Conservation (phyloP, 2,888 invertebrate genomes). For the Octodonta nipae region DNA sequence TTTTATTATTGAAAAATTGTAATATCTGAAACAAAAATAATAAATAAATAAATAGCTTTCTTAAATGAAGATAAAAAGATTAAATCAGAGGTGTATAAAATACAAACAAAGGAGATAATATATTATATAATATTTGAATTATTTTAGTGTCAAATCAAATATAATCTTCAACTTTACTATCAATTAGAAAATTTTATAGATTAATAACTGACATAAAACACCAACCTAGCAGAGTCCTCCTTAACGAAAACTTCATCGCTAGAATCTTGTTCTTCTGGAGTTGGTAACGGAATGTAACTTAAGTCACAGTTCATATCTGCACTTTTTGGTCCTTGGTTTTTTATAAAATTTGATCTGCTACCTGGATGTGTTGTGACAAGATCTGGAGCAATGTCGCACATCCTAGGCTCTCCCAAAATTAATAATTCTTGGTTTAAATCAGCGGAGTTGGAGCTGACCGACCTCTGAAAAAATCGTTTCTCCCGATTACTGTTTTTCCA, state of each 20-base stretch:
- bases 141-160: no score
- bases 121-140: no score
- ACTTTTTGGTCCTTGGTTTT: constrained; percentile 16
- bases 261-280: constrained; percentile 26
- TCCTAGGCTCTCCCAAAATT: constrained; percentile 55
- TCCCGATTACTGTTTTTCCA: no score
- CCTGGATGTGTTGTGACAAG: constrained; percentile 31
- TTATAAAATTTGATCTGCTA: constrained; percentile 26
- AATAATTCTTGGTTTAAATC: constrained; percentile 48
- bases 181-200: no score
- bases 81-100: not conserved
- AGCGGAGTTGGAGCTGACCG: constrained; percentile 50
- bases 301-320: constrained; percentile 20
- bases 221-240: constrained; percentile 31
- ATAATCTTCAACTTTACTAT: no score
- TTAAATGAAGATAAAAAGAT: not conserved
- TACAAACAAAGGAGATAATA: no score
- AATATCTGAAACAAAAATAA: constrained; percentile 30
- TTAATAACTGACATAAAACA: no score
- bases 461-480: constrained; percentile 34
- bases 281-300: constrained; percentile 27
- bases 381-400: constrained; percentile 53
- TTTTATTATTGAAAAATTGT: constrained; percentile 38
- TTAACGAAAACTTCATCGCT: constrained; percentile 47
- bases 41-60: not conserved